Conservation (phyloP, 2,113 vertebrate genomes). For the Gymnobelideus leadbeateri region DNA sequence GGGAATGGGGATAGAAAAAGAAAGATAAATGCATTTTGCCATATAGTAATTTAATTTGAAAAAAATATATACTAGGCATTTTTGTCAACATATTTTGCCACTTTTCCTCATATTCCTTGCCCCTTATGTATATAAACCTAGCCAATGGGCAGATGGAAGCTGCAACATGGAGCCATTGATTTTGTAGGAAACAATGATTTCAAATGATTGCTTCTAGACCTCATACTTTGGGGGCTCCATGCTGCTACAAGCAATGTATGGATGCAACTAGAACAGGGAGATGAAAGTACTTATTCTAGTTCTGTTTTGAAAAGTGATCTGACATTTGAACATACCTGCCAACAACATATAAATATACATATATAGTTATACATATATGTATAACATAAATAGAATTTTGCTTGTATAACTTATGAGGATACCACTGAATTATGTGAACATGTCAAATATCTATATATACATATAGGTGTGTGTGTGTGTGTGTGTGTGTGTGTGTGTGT, state of each 20-base stretch:
- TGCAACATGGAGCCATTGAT: not conserved
- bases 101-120: not conserved
- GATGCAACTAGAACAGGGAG: not conserved
- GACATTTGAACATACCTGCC: not conserved
- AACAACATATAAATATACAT: not conserved
- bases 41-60: not conserved
- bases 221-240: not conserved
- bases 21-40: not conserved
- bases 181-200: not conserved
- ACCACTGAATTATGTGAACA: not conserved
- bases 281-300: not conserved
- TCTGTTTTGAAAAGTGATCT: not conserved
- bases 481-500: too few species aligned
- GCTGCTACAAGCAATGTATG: not conserved
- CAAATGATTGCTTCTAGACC: not conserved
- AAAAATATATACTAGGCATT: not conserved
- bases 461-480: too few species aligned
- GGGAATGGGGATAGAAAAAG: not conserved
- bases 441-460: not conserved
- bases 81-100: not conserved
- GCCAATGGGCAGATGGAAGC: not conserved
- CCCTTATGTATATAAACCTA: not conserved
- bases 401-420: not conserved
- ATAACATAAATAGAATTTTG: not conserved
- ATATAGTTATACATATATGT: not conserved